Conservation (phyloP, 2,113 vertebrate genomes). For the Psettodes erumei region DNA sequence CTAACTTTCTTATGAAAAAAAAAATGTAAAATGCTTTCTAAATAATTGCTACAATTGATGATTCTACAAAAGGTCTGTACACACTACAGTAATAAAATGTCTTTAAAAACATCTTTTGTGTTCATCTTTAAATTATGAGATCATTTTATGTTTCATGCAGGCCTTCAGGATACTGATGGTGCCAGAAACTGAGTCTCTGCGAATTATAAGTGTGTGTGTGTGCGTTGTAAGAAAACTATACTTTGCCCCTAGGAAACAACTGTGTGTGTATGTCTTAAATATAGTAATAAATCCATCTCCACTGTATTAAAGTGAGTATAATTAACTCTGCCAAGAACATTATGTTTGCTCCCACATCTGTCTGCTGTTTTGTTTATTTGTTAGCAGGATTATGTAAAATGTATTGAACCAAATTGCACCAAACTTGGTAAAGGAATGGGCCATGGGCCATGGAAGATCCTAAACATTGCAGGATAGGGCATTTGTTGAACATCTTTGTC, state of each 20-base stretch:
- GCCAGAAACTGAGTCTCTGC: neutral
- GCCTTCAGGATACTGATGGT: neutral
- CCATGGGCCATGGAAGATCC: too few species aligned
- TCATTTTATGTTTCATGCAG: constrained; percentile 12
- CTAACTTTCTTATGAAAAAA: constrained; percentile 73
- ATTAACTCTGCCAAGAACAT: too few species aligned
- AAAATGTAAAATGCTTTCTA: constrained; percentile 74
- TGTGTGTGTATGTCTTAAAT: constrained; percentile 11
- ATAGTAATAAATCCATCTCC: constrained; percentile 19
- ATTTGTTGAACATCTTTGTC: too few species aligned
- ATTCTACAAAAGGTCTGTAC: constrained; percentile 68
- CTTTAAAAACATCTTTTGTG: constrained; percentile 47
- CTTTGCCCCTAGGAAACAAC: neutral
- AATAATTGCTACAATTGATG: constrained; percentile 72
- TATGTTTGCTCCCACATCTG: too few species aligned
- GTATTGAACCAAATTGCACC: too few species aligned
- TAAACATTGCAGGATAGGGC: too few species aligned
- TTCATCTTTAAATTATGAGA: constrained; percentile 3
- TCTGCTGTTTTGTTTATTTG: too few species aligned
- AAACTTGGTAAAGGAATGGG: too few species aligned
- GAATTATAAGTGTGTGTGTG: neutral
- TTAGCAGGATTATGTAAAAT: too few species aligned
- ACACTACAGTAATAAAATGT: constrained; percentile 80
- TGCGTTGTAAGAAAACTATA: neutral
- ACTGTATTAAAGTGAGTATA: constrained; percentile 25